These are phyloP conservation scores for Pyrrhia umbra DNA, from an alignment of 2,888 invertebrate species.

Conservation along the genomic window DNA sequence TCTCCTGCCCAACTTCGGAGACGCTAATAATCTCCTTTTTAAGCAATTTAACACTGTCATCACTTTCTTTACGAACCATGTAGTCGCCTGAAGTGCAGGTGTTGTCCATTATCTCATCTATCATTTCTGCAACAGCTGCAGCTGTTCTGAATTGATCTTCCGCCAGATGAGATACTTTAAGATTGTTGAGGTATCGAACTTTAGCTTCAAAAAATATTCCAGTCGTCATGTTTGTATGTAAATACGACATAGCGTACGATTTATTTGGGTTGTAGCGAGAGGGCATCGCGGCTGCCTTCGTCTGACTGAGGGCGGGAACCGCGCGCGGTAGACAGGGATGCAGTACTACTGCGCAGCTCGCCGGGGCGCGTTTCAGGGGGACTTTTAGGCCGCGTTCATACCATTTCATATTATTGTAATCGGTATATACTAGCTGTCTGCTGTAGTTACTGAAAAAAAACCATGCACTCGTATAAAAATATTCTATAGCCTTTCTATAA, in stretches of 20 bases:
- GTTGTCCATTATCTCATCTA: neutral
- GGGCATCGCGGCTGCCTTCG: neutral
- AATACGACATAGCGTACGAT: neutral
- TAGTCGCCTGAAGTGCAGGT: neutral
- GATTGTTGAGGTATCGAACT: neutral
- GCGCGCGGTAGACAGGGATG: neutral
- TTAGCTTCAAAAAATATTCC: neutral
- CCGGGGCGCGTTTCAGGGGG: neutral
- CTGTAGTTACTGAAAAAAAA: too few species aligned
- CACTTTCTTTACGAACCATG: neutral
- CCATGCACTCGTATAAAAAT: too few species aligned
- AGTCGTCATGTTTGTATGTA: constrained; percentile 1
- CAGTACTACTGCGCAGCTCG: neutral
- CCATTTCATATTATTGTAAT: too few species aligned
- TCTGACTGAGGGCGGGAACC: neutral
- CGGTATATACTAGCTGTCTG: too few species aligned
- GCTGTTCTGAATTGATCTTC: neutral
- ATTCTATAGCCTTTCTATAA: too few species aligned
- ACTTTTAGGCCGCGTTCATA: neutral
- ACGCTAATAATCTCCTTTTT: neutral
- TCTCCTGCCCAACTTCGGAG: neutral
- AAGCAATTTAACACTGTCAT: neutral
- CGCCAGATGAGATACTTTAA: neutral
- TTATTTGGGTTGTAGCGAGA: neutral
- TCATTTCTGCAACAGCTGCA: neutral